Conservation (phyloP, 1,140 invertebrate species). For the Drosophila parvula region DNA sequence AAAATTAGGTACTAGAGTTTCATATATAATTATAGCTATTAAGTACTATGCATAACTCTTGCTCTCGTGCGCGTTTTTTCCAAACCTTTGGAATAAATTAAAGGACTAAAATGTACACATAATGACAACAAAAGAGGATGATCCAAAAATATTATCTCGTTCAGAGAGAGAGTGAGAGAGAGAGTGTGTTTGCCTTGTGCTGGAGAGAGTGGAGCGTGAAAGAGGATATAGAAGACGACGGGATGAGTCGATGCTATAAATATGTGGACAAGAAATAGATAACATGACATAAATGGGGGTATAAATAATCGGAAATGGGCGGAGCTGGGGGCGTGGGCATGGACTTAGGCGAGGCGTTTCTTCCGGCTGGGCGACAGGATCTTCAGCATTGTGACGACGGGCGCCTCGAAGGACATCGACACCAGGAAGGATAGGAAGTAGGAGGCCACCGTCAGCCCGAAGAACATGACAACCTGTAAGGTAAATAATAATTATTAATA, state of each 20-base stretch:
- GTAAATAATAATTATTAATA: background rate
- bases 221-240: conserved; percentile 16
- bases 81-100: conserved; percentile 31
- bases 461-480: conserved; percentile 89
- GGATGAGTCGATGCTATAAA: conserved; percentile 57
- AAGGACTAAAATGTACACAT: conserved; percentile 64
- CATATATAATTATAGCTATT: conserved; percentile 74
- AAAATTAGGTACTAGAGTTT: conserved; percentile 77
- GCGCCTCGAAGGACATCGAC: conserved; percentile 92
- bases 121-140: conserved; percentile 63
- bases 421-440: conserved; percentile 91
- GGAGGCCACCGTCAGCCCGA: conserved; percentile 90
- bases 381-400: conserved; percentile 93
- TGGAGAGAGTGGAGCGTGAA: conserved; percentile 8
- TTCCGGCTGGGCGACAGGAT: conserved; percentile 89
- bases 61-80: conserved; percentile 43
- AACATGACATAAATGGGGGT: conserved; percentile 52
- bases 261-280: conserved; percentile 48
- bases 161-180: background rate
- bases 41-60: conserved; percentile 69
- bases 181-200: conserved; percentile 2
- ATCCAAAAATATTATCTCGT: conserved; percentile 30
- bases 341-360: conserved; percentile 83
- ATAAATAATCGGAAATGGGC: conserved; percentile 66
- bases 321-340: background rate